Conservation (phyloP, 2,797 vertebrate species). For the Sebastes ruberrimus region DNA sequence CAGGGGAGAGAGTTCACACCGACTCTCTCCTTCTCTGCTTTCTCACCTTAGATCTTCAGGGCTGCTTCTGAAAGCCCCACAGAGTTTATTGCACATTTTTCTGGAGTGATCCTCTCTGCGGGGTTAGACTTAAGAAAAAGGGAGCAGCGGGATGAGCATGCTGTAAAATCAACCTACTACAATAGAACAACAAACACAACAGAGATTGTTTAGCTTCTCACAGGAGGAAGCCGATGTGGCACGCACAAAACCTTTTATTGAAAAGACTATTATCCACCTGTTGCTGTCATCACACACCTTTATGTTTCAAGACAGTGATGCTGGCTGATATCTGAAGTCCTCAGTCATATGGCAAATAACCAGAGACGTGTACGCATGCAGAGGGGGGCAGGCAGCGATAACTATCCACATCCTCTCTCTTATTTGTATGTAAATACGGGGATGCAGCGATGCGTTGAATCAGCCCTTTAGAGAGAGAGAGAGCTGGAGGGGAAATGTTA, state of each 20-base stretch:
- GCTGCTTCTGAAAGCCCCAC: slow-evolving; percentile 39
- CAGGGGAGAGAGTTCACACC: slow-evolving; percentile 35
- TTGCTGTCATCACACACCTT: slow-evolving; percentile 17
- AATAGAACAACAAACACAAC: slow-evolving; percentile 3
- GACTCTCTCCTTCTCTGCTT: slow-evolving; percentile 17
- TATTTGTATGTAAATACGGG: slow-evolving; percentile 74
- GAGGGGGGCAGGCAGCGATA: slow-evolving; percentile 7
- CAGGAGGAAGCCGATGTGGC: slow-evolving; percentile 4
- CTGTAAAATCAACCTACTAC: slow-evolving; percentile 9
- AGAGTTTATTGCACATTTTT: slow-evolving; percentile 64
- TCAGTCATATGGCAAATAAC: neutral
- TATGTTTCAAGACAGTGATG: neutral
- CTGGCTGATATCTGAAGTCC: slow-evolving; percentile 3
- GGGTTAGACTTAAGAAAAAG: slow-evolving; percentile 18
- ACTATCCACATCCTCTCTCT: slow-evolving; percentile 48
- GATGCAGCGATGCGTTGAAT: slow-evolving; percentile 41
- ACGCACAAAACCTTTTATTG: no score
- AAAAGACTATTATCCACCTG: no score
- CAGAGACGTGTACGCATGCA: neutral
- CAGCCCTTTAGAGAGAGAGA: slow-evolving; percentile 4
- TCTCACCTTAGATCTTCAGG: slow-evolving; percentile 51
- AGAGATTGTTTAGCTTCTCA: neutral
- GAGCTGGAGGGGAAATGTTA: slow-evolving; percentile 26
- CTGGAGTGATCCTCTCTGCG: slow-evolving; percentile 46
- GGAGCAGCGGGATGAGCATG: neutral